Evolutionary conservation across 2,888 invertebrate species (phyloP).

Genomic region (Alloplasta piceator): DNA sequence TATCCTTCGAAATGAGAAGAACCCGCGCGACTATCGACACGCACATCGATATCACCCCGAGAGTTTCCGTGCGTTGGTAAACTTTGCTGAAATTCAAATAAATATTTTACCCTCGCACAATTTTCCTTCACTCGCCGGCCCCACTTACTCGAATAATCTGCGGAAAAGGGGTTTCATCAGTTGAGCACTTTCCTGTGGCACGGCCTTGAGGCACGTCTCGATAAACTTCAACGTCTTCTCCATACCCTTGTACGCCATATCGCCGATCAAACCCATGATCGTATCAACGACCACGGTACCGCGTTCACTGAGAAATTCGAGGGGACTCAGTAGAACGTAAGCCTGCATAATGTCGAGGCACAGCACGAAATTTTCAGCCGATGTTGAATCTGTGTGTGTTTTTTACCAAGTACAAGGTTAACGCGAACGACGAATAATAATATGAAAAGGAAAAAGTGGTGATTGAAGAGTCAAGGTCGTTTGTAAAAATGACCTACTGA

Average conservation of each 20-base stretch:
- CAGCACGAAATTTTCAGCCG: slow-evolving; percentile 90
- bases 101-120: slow-evolving; percentile 4
- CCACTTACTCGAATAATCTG: slow-evolving; percentile 86
- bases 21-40: slow-evolving; percentile 91
- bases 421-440: slow-evolving; percentile 3
- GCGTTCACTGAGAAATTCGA: slow-evolving; percentile 89
- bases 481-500: slow-evolving; percentile 75
- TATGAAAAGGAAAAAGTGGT: neutral
- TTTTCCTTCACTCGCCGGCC: neutral
- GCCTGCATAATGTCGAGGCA: slow-evolving; percentile 93
- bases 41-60: slow-evolving; percentile 90
- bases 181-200: slow-evolving; percentile 89
- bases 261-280: slow-evolving; percentile 89
- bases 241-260: slow-evolving; percentile 90
- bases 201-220: slow-evolving; percentile 90
- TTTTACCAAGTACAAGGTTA: neutral
- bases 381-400: slow-evolving; percentile 87
- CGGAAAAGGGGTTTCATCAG: slow-evolving; percentile 88
- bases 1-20: slow-evolving; percentile 86
- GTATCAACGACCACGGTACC: slow-evolving; percentile 89
- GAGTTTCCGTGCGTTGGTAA: slow-evolving; percentile 88
- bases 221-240: slow-evolving; percentile 90
- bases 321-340: slow-evolving; percentile 91
- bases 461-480: slow-evolving; percentile 29
- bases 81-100: slow-evolving; percentile 85